Evolutionary conservation across 1,140 invertebrate genomes (phyloP).

Genomic region (Diabrotica undecimpunctata): DNA sequence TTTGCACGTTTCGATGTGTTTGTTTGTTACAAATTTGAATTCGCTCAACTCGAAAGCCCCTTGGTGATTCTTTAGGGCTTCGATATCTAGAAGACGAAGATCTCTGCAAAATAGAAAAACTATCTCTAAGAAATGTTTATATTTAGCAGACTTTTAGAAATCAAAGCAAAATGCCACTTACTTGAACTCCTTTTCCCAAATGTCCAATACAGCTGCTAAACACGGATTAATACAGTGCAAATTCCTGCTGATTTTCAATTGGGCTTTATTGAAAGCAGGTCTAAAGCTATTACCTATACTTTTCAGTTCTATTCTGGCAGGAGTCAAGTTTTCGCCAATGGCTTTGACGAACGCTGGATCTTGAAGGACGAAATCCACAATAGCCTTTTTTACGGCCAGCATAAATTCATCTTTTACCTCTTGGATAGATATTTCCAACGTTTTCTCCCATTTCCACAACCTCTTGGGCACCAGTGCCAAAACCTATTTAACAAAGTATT

Average conservation of each 20-base stretch:
- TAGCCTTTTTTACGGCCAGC: conserved; percentile 81
- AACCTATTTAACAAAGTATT: conserved; percentile 40
- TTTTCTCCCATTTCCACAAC: conserved; percentile 57
- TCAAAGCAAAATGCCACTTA: conserved; percentile 50
- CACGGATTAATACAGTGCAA: conserved; percentile 80
- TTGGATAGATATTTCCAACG: conserved; percentile 55
- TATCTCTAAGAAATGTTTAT: too few relatives aligned
- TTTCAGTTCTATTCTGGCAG: conserved; percentile 58
- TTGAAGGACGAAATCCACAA: conserved; percentile 82
- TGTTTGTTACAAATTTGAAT: conserved; percentile 55
- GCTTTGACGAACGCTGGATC: conserved; percentile 59
- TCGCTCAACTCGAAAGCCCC: conserved; percentile 60
- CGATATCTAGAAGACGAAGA: conserved; percentile 49
- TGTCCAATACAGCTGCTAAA: conserved; percentile 72
- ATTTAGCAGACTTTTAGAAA: neutral
- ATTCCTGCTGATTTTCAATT: conserved; percentile 55
- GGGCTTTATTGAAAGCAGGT: conserved; percentile 50
- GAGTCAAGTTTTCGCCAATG: conserved; percentile 47
- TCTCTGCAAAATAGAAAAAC: conserved; percentile 37
- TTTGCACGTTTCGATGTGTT: conserved; percentile 58
- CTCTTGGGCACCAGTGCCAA: conserved; percentile 51
- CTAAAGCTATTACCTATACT: conserved; percentile 64
- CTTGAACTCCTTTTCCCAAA: conserved; percentile 79
- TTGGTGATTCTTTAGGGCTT: conserved; percentile 52
- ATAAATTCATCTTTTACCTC: conserved; percentile 77